A percentile compares a stretch with the other conserved stretches of the same genome.
These are phyloP conservation scores for Drosophila erecta DNA, from an alignment of 1,140 invertebrate genomes.

Conservation along the genomic window DNA sequence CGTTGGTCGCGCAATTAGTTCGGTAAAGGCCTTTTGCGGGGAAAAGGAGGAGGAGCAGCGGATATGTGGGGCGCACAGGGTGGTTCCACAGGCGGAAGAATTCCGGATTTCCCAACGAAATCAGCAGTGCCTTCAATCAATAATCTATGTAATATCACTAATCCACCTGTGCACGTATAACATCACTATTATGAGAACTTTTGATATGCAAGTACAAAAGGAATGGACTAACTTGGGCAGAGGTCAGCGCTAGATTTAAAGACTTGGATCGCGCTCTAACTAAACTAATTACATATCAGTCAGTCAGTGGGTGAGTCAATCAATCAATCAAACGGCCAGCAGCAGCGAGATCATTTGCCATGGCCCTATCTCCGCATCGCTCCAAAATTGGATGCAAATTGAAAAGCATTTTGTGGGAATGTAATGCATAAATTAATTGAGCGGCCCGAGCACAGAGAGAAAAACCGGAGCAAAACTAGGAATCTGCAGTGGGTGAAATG, in stretches of 20 bases:
- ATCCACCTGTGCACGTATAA: no score
- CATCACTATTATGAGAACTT: no score
- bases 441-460: slow-evolving; percentile 18
- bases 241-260: neutral
- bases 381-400: slow-evolving; percentile 67
- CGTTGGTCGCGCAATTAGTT: slow-evolving; percentile 70
- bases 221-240: neutral
- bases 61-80: slow-evolving; percentile 6
- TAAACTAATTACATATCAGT: slow-evolving; percentile 51
- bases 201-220: no score
- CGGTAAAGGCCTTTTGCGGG: neutral
- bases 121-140: no score
- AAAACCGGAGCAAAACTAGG: slow-evolving; percentile 12
- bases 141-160: no score
- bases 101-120: no score
- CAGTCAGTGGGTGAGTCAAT: slow-evolving; percentile 24
- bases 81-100: slow-evolving; percentile 1
- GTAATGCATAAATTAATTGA: slow-evolving; percentile 82
- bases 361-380: slow-evolving; percentile 26
- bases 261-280: slow-evolving; percentile 19
- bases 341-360: slow-evolving; percentile 28
- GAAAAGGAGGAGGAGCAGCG: no score
- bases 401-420: slow-evolving; percentile 52
- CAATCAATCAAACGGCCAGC: slow-evolving; percentile 40
- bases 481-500: neutral